Base-by-base conservation (phyloP, 2,113 vertebrate genomes). In the Scatophagus argus region DNA sequence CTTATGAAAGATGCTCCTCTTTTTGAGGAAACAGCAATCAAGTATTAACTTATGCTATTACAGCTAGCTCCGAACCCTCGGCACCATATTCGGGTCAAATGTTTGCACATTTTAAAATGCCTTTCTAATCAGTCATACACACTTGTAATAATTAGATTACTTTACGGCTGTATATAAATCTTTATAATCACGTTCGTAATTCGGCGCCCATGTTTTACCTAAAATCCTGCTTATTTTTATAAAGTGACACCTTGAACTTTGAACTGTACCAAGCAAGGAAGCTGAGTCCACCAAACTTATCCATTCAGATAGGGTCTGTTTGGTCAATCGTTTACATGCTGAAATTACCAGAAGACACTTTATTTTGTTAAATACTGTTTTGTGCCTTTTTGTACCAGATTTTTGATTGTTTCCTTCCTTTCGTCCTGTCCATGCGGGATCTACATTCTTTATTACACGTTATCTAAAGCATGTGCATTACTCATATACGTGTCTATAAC, bases 141-240 rank as follows among this genome's bases (percentile, higher is more conserved):
- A 17, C 0, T 0, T 10, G 2, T 34, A 3, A 4, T 4, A 11
- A 21, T 52, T 3, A 7, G 0, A 58, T 5, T 0, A 8, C 1
- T 23, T 19, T 1, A 4, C 21, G 0, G 8, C 8, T 34, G 8
- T 1, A 27, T n/a, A 27, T 6, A 9, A 0, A 2, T 38, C 0
- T 12, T 52, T 34, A 36, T 0, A n/a, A 3, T 21, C 0, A 8
- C 6, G 2, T 0, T 6, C 49, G 38, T 2, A 1, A 25, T 83
- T 85, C 79, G 70, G 83, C 39, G 25, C 16, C 6, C 0, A n/a
- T 5, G 9, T 47, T 0, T 14, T 23, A 6, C 1, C 12, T 8
- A 4, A 65, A 19, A 6, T 16, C 3, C 4, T 7, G 3, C 31
- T 5, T 2, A 17, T 82, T 12, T 23, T 47, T 2, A 19, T 29